phyloP scores from a whole-genome alignment of 1,140 invertebrate genomes.

The Orius laevigatus region DNA sequence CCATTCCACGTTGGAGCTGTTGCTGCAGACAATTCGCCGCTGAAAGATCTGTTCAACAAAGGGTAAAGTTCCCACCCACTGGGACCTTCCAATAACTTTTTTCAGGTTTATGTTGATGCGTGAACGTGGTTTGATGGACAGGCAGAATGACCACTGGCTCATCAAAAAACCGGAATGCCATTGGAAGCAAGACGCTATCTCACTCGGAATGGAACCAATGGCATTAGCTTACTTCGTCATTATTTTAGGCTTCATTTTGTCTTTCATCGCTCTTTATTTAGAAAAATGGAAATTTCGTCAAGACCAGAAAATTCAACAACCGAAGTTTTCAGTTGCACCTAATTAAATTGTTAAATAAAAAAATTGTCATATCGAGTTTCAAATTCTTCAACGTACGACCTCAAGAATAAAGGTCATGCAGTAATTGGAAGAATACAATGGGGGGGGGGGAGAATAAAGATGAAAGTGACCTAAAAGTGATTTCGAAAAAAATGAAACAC shows the following conservation, averaged over 20 bases:
- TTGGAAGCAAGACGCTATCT: constrained; percentile 12
- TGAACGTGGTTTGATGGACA: constrained; percentile 8
- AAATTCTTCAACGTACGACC: too few relatives aligned
- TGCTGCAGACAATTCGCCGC: constrained; percentile 6
- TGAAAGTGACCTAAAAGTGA: too few relatives aligned
- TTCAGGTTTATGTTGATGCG: constrained; percentile 10
- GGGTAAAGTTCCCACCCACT: not conserved
- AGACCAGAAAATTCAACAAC: too few relatives aligned
- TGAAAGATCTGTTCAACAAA: constrained; percentile 11
- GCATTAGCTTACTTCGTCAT: constrained; percentile 5
- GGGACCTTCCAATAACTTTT: not conserved
- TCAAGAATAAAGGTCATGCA: too few relatives aligned
- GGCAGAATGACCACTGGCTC: constrained; percentile 8
- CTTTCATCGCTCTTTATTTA: too few relatives aligned
- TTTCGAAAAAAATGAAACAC: too few relatives aligned
- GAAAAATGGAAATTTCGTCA: too few relatives aligned
- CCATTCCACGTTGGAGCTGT: constrained; percentile 10
- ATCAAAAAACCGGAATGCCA: constrained; percentile 12
- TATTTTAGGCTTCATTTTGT: constrained; percentile 1
- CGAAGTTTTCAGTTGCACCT: too few relatives aligned
- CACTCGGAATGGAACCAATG: constrained; percentile 4
- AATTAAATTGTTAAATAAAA: too few relatives aligned
- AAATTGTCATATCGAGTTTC: too few relatives aligned
- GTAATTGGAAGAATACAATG: too few relatives aligned
- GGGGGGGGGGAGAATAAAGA: too few relatives aligned